Evolutionary conservation across 1,140 invertebrate species (phyloP).

Genomic region (Drosophila ercepeae): DNA sequence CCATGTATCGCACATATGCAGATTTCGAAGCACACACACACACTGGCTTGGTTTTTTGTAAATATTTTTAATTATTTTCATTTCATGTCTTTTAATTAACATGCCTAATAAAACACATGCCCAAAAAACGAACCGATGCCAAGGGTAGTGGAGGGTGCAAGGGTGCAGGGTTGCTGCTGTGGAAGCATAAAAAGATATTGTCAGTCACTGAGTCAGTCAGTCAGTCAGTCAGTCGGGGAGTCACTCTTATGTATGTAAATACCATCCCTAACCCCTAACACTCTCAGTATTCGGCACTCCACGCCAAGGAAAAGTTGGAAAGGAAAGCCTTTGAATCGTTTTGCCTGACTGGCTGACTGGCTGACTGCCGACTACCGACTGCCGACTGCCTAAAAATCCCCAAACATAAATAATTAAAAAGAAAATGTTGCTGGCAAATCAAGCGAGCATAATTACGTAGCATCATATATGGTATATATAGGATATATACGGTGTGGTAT

Average conservation of each 20-base stretch:
- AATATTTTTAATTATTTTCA: constrained; percentile 82
- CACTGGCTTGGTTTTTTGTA: constrained; percentile 45
- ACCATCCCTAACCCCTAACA: constrained; percentile 56
- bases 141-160: neutral
- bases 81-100: constrained; percentile 83
- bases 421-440: constrained; percentile 80
- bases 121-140: constrained; percentile 45
- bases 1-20: constrained; percentile 1
- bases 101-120: constrained; percentile 83
- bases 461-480: constrained; percentile 5
- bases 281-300: neutral
- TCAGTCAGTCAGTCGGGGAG: constrained; percentile 25
- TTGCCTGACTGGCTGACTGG: too few relatives aligned
- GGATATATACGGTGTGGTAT: too few relatives aligned
- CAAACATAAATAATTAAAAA: constrained; percentile 82
- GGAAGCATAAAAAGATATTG: constrained; percentile 78
- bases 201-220: constrained; percentile 42
- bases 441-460: constrained; percentile 73
- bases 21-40: neutral
- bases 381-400: constrained; percentile 76
- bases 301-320: constrained; percentile 2
- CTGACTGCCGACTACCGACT: constrained; percentile 50
- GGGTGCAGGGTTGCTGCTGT: constrained; percentile 17
- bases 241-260: constrained; percentile 76
- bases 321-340: constrained; percentile 63